Percentiles rank a stretch among this genome's conserved stretches.
These are phyloP conservation scores for Blastomussa wellsi DNA, from an alignment of 92 coral and sea anemone species.

Conservation along the genomic window DNA sequence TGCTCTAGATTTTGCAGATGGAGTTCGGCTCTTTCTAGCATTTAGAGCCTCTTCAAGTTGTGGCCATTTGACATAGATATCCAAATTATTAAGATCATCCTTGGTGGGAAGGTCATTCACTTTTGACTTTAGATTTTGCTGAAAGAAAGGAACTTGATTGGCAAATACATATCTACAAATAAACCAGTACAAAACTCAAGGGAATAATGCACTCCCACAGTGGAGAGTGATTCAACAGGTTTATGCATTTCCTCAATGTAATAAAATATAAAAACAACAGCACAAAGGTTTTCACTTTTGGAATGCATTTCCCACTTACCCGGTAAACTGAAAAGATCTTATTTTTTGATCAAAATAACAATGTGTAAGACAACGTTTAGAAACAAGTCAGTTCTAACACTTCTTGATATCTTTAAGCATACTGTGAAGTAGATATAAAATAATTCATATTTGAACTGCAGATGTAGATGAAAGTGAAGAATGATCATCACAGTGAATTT, in stretches of 20 bases:
- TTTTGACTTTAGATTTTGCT: constrained; percentile 78
- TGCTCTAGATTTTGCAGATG: constrained; percentile 58
- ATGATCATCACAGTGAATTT: too few relatives aligned
- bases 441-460: too few relatives aligned
- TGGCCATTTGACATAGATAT: constrained; percentile 96
- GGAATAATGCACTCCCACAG: neutral
- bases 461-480: too few relatives aligned
- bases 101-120: constrained; percentile 88
- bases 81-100: constrained; percentile 84
- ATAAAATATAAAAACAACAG: too few relatives aligned
- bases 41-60: constrained; percentile 92
- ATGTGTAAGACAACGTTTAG: neutral
- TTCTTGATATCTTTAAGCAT: too few relatives aligned
- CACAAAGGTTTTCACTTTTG: too few relatives aligned
- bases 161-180: neutral
- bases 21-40: constrained; percentile 70
- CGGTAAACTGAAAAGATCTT: too few relatives aligned
- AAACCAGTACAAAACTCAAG: too few relatives aligned
- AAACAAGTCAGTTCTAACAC: neutral
- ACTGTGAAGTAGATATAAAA: too few relatives aligned
- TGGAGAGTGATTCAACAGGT: neutral
- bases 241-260: neutral
- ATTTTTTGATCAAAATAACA: neutral
- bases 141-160: neutral
- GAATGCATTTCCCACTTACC: neutral